Conservation (phyloP, 2,888 invertebrate species). For the Osmoderma eremita region DNA sequence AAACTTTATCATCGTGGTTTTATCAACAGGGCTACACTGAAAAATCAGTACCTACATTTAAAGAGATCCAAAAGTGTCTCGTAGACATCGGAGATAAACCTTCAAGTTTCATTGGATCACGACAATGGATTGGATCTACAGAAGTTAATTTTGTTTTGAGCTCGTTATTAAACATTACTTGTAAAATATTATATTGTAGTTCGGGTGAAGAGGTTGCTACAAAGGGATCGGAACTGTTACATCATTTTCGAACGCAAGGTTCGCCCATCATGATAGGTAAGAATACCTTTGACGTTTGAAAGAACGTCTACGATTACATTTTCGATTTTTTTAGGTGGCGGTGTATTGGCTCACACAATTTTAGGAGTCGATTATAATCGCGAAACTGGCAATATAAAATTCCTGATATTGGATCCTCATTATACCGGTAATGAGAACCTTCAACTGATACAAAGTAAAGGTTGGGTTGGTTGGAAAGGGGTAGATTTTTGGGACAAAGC, state of each 20-base stretch:
- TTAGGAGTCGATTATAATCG: constrained; percentile 91
- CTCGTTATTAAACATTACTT: constrained; percentile 78
- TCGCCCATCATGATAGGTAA: constrained; percentile 98
- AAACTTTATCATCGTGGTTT: constrained; percentile 97
- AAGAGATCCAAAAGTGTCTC: constrained; percentile 90
- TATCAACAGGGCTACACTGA: constrained; percentile 83
- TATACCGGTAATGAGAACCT: constrained; percentile 92
- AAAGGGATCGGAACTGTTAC: constrained; percentile 82
- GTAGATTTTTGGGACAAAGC: constrained; percentile 94
- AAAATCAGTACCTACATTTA: constrained; percentile 79
- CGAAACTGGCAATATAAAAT: constrained; percentile 81
- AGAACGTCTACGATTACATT: constrained; percentile 10
- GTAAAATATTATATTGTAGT: constrained; percentile 85
- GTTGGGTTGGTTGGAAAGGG: constrained; percentile 98
- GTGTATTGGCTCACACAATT: constrained; percentile 97
- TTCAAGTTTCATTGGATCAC: constrained; percentile 85
- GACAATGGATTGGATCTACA: constrained; percentile 98
- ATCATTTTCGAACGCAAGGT: constrained; percentile 93
- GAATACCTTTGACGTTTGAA: constrained; percentile 40
- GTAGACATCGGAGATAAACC: constrained; percentile 95
- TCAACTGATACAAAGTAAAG: constrained; percentile 77
- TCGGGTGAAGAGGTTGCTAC: constrained; percentile 84
- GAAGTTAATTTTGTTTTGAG: constrained; percentile 95
- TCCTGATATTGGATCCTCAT: constrained; percentile 98
- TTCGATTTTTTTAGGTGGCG: constrained; percentile 77